Percentiles rank a stretch among this genome's conserved stretches.
phyloP scores from a whole-genome alignment of 2,113 vertebrate species.

The Semnopithecus entellus region DNA sequence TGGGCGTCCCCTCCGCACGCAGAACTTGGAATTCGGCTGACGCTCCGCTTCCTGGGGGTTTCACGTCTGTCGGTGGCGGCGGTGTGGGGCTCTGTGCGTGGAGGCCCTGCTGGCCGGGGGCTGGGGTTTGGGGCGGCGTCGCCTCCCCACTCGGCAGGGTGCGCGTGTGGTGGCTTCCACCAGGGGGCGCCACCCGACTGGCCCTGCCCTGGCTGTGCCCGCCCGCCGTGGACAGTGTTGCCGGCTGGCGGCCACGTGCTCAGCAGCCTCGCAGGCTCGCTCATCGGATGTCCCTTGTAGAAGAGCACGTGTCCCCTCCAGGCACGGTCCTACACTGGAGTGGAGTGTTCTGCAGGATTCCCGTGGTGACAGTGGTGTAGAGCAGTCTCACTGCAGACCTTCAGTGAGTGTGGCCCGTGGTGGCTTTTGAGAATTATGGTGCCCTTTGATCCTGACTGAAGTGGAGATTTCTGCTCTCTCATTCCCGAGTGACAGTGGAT shows the following conservation, averaged over 20 bases:
- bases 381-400: background rate
- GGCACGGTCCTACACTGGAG: background rate
- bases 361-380: background rate
- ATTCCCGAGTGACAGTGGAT: constrained; percentile 48
- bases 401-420: background rate
- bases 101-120: rapidly evolving
- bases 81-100: background rate
- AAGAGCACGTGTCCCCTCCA: rapidly evolving
- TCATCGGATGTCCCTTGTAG: too few relatives aligned
- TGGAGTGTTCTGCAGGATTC: background rate
- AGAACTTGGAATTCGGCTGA: rapidly evolving
- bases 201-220: background rate
- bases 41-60: background rate
- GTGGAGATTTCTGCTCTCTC: constrained; percentile 58
- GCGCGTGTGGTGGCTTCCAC: background rate
- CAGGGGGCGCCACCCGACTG: rapidly evolving
- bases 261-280: background rate
- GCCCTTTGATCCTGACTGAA: constrained; percentile 31
- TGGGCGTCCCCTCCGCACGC: background rate
- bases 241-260: too few relatives aligned
- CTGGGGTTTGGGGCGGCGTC: background rate
- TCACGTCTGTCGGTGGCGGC: background rate
- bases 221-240: rapidly evolving
- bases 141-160: background rate
- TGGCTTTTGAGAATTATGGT: background rate